Evolutionary conservation across 2,113 vertebrate species (phyloP).

Genomic region (Tupaia chinensis): DNA sequence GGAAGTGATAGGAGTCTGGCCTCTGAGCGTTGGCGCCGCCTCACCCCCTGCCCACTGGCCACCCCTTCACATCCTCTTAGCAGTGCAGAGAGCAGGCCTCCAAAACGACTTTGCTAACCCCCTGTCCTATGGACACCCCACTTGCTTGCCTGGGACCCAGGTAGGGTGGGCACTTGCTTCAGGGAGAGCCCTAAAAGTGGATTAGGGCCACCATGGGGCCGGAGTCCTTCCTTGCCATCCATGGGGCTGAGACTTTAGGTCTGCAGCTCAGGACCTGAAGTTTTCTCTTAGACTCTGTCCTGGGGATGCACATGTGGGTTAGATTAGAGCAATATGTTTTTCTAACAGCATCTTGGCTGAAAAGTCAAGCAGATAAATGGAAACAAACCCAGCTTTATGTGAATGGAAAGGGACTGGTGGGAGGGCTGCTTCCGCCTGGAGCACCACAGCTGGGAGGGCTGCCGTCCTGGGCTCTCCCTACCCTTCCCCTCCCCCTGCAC

Average conservation of each 20-base stretch:
- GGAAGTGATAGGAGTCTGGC: background rate
- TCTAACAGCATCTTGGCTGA: constrained; percentile 76
- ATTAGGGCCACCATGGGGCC: background rate
- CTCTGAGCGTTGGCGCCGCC: fast-evolving
- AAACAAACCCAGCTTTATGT: constrained; percentile 81
- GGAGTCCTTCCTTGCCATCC: background rate
- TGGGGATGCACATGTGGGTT: constrained; percentile 68
- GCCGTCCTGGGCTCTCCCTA: background rate
- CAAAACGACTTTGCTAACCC: background rate
- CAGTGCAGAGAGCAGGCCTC: background rate
- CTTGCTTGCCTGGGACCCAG: background rate
- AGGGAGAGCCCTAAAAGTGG: background rate
- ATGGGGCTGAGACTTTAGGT: background rate
- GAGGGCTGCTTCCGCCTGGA: constrained; percentile 14
- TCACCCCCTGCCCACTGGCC: background rate
- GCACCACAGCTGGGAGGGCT: background rate
- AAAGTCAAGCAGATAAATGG: constrained; percentile 79
- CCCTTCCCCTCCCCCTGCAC: background rate
- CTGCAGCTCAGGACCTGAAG: background rate
- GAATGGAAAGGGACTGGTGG: constrained; percentile 62
- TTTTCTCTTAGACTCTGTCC: constrained; percentile 49
- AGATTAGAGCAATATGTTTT: constrained; percentile 81
- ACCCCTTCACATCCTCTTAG: background rate
- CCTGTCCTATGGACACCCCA: background rate
- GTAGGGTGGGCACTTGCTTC: background rate